Evolutionary conservation across 2,113 vertebrate species (phyloP), one percentile per base, ranked within the genome.

Genomic region (Sigmodon hispidus): DNA sequence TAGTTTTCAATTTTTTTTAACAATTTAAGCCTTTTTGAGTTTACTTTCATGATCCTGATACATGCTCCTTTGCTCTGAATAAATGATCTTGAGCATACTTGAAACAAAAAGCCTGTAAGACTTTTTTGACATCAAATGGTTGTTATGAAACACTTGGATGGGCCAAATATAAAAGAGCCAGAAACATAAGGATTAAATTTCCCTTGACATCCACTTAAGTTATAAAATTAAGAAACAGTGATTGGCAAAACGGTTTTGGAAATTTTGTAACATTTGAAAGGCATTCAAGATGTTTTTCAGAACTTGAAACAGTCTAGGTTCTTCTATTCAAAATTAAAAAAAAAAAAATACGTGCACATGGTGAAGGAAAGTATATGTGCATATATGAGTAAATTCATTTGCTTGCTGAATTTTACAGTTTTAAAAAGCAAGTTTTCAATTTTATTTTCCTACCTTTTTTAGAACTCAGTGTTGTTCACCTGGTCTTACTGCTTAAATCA

Each of bases 161-260:
- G 57, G 69, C 87, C 81, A 61, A 95, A 65, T 87, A 92, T 43
- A 63, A 96, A 96, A 94, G 80, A 95, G 84, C 91, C 83, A 86
- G 91, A 93, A 96, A 96, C 97, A 97, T 95, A 95, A 96, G 95
- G 93, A 96, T 96, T 97, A 93, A 87, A 97, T 97, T 97, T 96
- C 91, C 95, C 79, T 92, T 67, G 17, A 97, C 55, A 97, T 94
- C 73, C 91, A 95, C 87, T 95, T 95, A 93, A 65, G 45, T 94
- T 96, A 93, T 94, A 97, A 97, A 98, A 97, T 97, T 97, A 95
- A 96, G 89, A 95, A 97, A 92, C 50, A 89, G 97, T 92, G 96
- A 96, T 95, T 97, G 87, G 95, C 31, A 87, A 97, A 96, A 96
- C n/a, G 94, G 76, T 95, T 96, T 97, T 84, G 87, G 94, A 96